Evolutionary conservation across 2,888 invertebrate genomes (phyloP), one percentile per base, ranked within the genome.

Genomic region (Sturmia bella): DNA sequence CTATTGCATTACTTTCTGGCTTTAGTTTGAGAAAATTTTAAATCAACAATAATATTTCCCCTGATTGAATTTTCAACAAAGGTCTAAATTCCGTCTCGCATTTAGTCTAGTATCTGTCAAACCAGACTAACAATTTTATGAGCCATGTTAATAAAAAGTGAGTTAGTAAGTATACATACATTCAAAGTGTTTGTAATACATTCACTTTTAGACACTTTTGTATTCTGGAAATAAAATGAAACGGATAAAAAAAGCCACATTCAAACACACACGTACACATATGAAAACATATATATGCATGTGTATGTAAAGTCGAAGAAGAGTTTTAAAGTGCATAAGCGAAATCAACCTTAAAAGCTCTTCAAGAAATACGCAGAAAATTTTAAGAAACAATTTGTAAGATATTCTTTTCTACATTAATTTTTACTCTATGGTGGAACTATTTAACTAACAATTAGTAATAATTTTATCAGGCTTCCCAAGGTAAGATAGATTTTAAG

Each of bases 181-280:
- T 73, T 69, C 70, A 76, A 63, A 79, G 77, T 76, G 79, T 83
- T 77, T 84, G 74, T 83, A 83, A 79, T 74, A 80, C 83, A 85
- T 82, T 81, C 85, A 84, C 86, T 87, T 86, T 85, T 84, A 85
- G 82, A 84, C 83, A 85, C 86, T 84, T 85, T 61, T 84, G 80
- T 85, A 84, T 50, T 77, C 37, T 68, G 76, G 56, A 80, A 75
- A 75, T 66, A 56, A 56, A 64, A 74, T 45, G 13, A 21, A 56
- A 59, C n/a, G 7, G 19, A 32, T 13, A 24, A 54, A 66, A 72
- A 68, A 59, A 56, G 6, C 63, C 11, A 52, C 27, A 57, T 6
- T 21, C 56, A 13, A 27, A 24, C 37, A 52, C 27, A 9, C 32
- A 7, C 32, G 9, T 32, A 7, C 1, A 7, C 32, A 32, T 32